A percentile compares a stretch with the other conserved stretches of the same genome.
phyloP scores from a whole-genome alignment of 1,140 invertebrate species.

The Brachionus plicatilis region DNA sequence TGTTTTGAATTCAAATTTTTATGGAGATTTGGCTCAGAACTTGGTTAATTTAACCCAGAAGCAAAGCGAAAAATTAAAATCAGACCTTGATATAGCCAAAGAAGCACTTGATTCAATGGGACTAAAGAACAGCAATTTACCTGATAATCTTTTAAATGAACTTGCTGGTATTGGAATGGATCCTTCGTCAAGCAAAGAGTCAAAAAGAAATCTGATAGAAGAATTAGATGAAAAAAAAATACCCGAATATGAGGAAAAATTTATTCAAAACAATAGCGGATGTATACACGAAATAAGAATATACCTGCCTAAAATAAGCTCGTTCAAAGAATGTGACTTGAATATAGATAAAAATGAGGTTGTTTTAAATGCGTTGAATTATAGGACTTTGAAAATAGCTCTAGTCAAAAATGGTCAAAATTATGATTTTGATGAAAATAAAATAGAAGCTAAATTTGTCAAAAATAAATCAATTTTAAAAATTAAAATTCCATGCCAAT shows the following conservation, averaged over 20 bases:
- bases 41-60: neutral
- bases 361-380: neutral
- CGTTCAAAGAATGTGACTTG: conserved; percentile 27
- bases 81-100: neutral
- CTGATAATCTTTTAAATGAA: conserved; percentile 5
- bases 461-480: conserved; percentile 24
- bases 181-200: neutral
- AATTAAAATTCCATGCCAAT: neutral
- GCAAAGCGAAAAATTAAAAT: neutral
- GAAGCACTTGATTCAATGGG: neutral
- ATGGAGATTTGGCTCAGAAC: neutral
- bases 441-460: conserved; percentile 34
- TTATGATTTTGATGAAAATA: neutral
- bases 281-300: neutral
- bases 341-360: neutral
- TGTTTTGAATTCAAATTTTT: neutral
- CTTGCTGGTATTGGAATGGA: neutral
- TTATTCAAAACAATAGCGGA: neutral
- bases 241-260: neutral
- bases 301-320: neutral
- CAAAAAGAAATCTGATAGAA: neutral
- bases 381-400: neutral
- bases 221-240: neutral
- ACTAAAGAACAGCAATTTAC: neutral
- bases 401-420: neutral